Evolutionary conservation across 2,113 vertebrate genomes (phyloP).

Genomic region (Larimichthys crocea): DNA sequence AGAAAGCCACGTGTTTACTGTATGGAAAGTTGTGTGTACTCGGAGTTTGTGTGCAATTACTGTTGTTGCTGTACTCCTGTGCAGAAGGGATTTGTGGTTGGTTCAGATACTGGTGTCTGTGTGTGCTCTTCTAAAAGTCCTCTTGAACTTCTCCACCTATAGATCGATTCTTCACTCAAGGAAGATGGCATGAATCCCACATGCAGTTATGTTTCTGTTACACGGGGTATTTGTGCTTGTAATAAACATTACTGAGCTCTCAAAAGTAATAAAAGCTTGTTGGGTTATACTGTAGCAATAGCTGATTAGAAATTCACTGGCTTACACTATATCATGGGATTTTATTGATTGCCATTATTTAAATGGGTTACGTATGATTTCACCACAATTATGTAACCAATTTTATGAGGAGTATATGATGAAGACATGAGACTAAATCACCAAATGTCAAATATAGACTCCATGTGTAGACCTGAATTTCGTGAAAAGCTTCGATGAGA

Average conservation of each 20-base stretch:
- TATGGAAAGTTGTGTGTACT: not conserved
- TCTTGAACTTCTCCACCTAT: not conserved
- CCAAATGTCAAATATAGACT: not conserved
- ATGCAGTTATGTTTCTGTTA: too few relatives aligned
- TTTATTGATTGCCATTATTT: not conserved
- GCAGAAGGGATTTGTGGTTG: conserved; percentile 1
- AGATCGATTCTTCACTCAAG: not conserved
- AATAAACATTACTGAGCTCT: not conserved
- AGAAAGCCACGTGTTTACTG: not conserved
- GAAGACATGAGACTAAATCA: not conserved
- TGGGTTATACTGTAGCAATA: not conserved
- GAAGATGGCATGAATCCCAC: not conserved
- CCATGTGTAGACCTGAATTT: not conserved
- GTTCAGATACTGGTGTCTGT: not conserved
- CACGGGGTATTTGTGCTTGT: not conserved
- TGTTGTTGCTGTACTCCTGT: not conserved
- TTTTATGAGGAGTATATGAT: not conserved
- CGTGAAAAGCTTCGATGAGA: not conserved
- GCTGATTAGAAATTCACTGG: not conserved
- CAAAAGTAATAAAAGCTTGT: not conserved
- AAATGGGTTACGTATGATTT: not conserved
- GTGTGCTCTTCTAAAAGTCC: conserved; percentile 2
- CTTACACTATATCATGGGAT: not conserved
- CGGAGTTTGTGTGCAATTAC: not conserved
- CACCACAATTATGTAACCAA: too few relatives aligned